These are phyloP conservation scores for Hycleus cichorii DNA, from an alignment of 1,140 invertebrate genomes.

Conservation along the genomic window DNA sequence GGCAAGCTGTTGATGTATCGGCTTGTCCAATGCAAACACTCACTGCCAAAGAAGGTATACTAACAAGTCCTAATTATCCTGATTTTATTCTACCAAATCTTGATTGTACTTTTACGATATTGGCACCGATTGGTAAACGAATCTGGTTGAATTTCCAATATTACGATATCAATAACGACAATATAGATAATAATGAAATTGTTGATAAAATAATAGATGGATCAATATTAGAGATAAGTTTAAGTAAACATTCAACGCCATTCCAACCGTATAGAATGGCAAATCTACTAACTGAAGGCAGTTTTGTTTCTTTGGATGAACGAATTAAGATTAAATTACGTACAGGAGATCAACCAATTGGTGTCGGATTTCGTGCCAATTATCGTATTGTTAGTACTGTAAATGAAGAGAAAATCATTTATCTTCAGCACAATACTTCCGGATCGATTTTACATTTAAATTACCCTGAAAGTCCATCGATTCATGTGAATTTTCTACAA, in stretches of 20 bases:
- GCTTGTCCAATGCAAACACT: conserved; percentile 57
- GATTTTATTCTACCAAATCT: conserved; percentile 55
- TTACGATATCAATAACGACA: conserved; percentile 2
- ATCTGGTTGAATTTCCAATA: conserved; percentile 57
- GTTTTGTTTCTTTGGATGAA: conserved; percentile 53
- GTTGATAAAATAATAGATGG: background rate
- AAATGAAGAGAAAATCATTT: conserved; percentile 36
- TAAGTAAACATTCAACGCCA: conserved; percentile 42
- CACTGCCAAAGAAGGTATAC: conserved; percentile 51
- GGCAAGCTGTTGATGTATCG: conserved; percentile 59
- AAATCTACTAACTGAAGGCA: conserved; percentile 48
- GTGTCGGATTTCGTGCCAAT: conserved; percentile 51
- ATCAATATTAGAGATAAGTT: conserved; percentile 46
- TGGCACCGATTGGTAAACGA: conserved; percentile 53
- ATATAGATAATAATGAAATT: conserved; percentile 4
- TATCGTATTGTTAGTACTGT: conserved; percentile 43
- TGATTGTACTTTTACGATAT: conserved; percentile 59
- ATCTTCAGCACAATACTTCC: conserved; percentile 29
- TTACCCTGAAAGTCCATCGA: conserved; percentile 46
- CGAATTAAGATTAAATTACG: conserved; percentile 48
- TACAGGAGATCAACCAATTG: conserved; percentile 49
- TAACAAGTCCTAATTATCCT: conserved; percentile 61
- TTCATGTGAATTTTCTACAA: conserved; percentile 45
- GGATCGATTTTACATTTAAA: conserved; percentile 49
- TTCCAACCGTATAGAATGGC: conserved; percentile 47